phyloP scores from a whole-genome alignment of 2,113 vertebrate genomes.

The Cricetomys ansorgei region DNA sequence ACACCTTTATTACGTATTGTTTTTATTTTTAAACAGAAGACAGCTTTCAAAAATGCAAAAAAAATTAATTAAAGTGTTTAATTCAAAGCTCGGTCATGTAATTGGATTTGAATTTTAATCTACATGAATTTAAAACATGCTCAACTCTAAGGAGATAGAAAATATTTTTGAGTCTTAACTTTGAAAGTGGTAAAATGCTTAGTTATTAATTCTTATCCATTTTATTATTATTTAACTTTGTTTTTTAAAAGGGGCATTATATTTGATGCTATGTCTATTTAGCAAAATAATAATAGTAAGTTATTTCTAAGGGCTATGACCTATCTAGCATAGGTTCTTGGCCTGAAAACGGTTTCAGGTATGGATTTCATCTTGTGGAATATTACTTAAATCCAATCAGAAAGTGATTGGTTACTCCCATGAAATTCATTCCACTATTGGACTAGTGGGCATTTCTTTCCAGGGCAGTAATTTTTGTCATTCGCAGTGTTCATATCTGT shows the following conservation, averaged over 20 bases:
- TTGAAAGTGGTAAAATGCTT: neutral
- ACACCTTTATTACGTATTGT: no score
- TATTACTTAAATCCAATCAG: neutral
- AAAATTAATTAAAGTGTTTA: neutral
- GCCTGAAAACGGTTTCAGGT: neutral
- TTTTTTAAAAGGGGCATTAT: neutral
- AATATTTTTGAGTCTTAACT: neutral
- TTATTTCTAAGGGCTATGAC: neutral
- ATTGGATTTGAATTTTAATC: neutral
- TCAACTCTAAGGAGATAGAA: neutral
- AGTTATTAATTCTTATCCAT: neutral
- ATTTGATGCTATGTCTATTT: neutral
- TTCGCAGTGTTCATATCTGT: neutral
- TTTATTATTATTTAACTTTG: neutral
- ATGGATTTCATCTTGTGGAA: neutral
- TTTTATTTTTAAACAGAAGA: neutral
- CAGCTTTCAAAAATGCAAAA: neutral
- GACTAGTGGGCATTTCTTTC: neutral
- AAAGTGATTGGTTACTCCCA: neutral
- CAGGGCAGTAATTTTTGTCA: neutral
- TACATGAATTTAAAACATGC: neutral
- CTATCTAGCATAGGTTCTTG: neutral
- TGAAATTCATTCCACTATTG: neutral
- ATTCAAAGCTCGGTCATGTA: neutral
- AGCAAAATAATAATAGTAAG: neutral